Evolutionary conservation across 2,888 invertebrate genomes (phyloP).

Genomic region (Halictus ligatus): DNA sequence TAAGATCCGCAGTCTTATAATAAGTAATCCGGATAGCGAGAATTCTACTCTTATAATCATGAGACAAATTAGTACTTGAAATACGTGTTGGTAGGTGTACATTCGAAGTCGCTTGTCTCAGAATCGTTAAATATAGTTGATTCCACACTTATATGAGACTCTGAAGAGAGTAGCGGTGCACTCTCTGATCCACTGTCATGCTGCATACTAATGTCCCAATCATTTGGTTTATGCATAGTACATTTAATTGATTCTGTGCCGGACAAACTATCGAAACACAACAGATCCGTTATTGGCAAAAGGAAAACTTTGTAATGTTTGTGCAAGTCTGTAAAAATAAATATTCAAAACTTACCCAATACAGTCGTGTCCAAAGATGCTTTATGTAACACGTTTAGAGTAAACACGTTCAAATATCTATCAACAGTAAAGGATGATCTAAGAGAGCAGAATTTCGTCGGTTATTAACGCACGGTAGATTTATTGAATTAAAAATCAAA

Average conservation of each 20-base stretch:
- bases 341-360: slow-evolving; percentile 24
- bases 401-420: not conserved
- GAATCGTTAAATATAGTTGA: slow-evolving; percentile 79
- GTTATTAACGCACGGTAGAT: not conserved
- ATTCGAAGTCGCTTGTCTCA: slow-evolving; percentile 80
- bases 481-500: not conserved
- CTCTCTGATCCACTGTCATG: slow-evolving; percentile 81
- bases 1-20: too few relatives aligned
- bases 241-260: slow-evolving; percentile 19
- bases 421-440: not conserved
- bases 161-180: slow-evolving; percentile 80
- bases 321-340: not conserved
- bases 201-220: slow-evolving; percentile 64
- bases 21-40: not conserved
- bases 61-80: slow-evolving; percentile 65
- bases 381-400: not conserved
- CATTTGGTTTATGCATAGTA: slow-evolving; percentile 64
- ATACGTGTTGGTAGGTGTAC: slow-evolving; percentile 58
- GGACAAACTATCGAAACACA: slow-evolving; percentile 18
- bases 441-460: not conserved
- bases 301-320: not conserved
- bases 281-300: not conserved
- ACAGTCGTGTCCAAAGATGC: not conserved
- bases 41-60: not conserved
- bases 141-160: slow-evolving; percentile 73